These are phyloP conservation scores for Oophaga pumilio DNA, from an alignment of 2,113 vertebrate species.

Conservation along the genomic window DNA sequence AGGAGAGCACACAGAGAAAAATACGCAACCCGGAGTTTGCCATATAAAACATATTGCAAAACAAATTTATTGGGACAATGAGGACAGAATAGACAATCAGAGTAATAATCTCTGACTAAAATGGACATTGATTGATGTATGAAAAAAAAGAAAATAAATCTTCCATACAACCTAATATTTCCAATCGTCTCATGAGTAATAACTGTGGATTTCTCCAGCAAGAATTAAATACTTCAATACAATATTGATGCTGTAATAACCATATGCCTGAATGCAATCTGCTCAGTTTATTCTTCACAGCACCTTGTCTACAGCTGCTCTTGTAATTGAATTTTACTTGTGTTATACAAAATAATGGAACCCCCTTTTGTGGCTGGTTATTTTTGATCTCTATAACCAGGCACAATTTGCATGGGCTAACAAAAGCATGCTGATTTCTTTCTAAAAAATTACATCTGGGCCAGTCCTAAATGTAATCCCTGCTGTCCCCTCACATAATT, in stretches of 20 bases:
- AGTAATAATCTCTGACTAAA: slow-evolving; percentile 13
- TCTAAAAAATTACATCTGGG: no score
- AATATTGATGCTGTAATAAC: slow-evolving; percentile 9
- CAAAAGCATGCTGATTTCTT: not conserved
- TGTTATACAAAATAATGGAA: not conserved
- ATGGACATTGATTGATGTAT: slow-evolving; percentile 10
- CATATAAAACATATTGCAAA: slow-evolving; percentile 33
- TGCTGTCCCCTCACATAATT: no score
- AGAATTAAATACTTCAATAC: slow-evolving; percentile 7
- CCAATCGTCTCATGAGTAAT: slow-evolving; percentile 27
- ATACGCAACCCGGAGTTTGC: not conserved
- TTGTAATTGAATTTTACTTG: slow-evolving; percentile 4
- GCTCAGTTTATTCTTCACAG: not conserved
- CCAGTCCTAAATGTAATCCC: no score
- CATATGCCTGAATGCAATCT: not conserved
- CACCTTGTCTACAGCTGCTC: not conserved
- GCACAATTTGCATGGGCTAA: not conserved
- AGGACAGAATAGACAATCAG: not conserved
- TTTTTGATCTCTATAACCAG: not conserved
- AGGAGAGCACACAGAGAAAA: not conserved
- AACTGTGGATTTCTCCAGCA: not conserved
- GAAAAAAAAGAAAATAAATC: not conserved
- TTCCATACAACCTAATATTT: not conserved
- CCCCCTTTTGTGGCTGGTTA: not conserved
- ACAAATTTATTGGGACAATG: slow-evolving; percentile 27